Evolutionary conservation across 2,797 vertebrate species (phyloP), one percentile per base, ranked within the genome.

Genomic region (Kryptopterus vitreolus): DNA sequence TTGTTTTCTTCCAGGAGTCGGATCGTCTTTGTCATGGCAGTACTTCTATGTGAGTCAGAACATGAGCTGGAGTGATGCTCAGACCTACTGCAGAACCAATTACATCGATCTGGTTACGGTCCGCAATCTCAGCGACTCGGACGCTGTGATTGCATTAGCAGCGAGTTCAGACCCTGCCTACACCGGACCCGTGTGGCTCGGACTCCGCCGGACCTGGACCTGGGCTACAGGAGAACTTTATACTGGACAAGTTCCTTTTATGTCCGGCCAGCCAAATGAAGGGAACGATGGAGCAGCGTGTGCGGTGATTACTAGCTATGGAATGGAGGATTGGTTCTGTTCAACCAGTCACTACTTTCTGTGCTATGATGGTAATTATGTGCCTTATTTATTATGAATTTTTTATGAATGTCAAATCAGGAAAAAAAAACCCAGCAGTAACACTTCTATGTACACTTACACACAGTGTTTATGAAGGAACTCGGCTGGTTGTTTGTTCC

Each of bases 181-280:
- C 50, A 38, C 10, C 4, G 70, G 70, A 11, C 10, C 70, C 12
- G 70, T 57, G 29, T 72, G 70, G 70, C 52, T 57, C 15, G 70
- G 70, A 55, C 70, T 72, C 8, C 33, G n/a, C 10, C 35, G 50
- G 38, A 31, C 50, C 18, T 72, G 70, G 70, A 13, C 18, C 52
- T 72, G 70, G 70, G 2, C 11, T 4, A 72, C 70, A 55, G 70
- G 70, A 35, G 26, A 72, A 18, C 52, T 52, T 55, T 1, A 35
- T 26, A 50, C 15, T 13, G 26, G 43, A 3, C 58, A 31, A 7
- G 6, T 61, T 61, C 58, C 58, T 13, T 61, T 15, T 4, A 7
- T 0, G 0, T 0, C 4, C 16, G 13, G 26, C 1, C 13, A 61
- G 58, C 58, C 58, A 8, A 31, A 61, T 18, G 58, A 61, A 31